Evolutionary conservation across 1,140 invertebrate species (phyloP).

Genomic region (Psix sp.): DNA sequence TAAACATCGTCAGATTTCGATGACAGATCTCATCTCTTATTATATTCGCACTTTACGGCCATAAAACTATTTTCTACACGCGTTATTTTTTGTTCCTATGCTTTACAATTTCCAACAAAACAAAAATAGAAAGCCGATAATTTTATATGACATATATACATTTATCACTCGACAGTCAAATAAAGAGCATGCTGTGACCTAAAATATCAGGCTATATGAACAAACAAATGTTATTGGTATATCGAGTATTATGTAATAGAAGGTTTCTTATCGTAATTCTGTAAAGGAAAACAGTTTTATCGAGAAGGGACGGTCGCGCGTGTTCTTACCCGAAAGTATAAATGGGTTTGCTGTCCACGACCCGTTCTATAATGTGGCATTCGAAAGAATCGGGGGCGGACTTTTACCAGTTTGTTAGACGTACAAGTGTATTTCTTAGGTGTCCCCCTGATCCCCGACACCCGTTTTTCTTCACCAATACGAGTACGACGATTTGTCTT

Average conservation of each 20-base stretch:
- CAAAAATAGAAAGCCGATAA: too few relatives aligned
- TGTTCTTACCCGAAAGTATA: slow-evolving; percentile 60
- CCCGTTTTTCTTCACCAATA: slow-evolving; percentile 38
- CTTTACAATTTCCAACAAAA: too few relatives aligned
- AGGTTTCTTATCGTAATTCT: slow-evolving; percentile 35
- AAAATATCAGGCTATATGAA: slow-evolving; percentile 34
- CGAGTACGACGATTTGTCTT: slow-evolving; percentile 70
- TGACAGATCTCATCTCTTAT: too few relatives aligned
- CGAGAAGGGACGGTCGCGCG: slow-evolving; percentile 20
- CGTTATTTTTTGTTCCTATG: too few relatives aligned
- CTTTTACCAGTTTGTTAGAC: slow-evolving; percentile 73
- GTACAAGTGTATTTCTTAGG: slow-evolving; percentile 61
- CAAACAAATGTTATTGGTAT: slow-evolving; percentile 15
- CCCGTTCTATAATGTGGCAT: slow-evolving; percentile 73
- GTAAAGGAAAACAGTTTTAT: slow-evolving; percentile 52
- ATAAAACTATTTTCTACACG: too few relatives aligned
- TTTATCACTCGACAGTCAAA: too few relatives aligned
- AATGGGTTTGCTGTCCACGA: slow-evolving; percentile 72
- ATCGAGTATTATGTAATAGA: slow-evolving; percentile 33
- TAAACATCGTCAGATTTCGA: too few relatives aligned
- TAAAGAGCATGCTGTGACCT: too few relatives aligned
- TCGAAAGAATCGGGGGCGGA: slow-evolving; percentile 67
- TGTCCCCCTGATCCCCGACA: slow-evolving; percentile 20
- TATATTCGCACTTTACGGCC: too few relatives aligned
- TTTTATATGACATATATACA: too few relatives aligned